Evolutionary conservation across 2,797 vertebrate species (phyloP), one percentile per base, ranked within the genome.

Genomic region (Microctenopoma steveboyesi): DNA sequence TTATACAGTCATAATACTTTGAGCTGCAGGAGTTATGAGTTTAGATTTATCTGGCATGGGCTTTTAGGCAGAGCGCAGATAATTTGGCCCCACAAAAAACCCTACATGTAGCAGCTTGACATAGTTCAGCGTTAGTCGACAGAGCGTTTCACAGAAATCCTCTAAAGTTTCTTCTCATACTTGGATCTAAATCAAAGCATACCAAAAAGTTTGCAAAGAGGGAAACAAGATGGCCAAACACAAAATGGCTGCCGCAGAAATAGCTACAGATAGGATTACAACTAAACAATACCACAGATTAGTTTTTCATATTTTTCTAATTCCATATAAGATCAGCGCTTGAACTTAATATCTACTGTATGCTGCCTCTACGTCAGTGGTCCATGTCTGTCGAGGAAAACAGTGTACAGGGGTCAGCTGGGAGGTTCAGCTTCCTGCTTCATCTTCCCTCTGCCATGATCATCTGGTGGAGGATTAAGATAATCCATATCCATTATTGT

Each of bases 401-500:
- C 72, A 72, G 48, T 22, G 48, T 2, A 7, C 25, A 18, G 53
- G 70, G 84, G 86, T 88, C 86, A 80, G 70, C 4, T 2, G 33
- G 48, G 48, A 65, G 82, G 79, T 82, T 54, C 73, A 65, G 79
- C 79, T 80, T 81, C 85, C 81, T 48, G 72, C 81, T 91, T 82
- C 90, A 88, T 88, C 88, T 89, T 83, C 87, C 69, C 69, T 60
- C 81, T 53, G 69, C 69, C 86, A 55, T 79, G 82, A 89, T 90
- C 89, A 89, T 91, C 89, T 79, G 71, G 58, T 40, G 73, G 52
- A 54, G 88, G 91, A 92, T 92, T 92, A 90, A 85, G 85, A 90
- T 93, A 91, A 93, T 92, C 91, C 86, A 86, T 87, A 72, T 83
- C 85, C 91, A 82, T 88, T 83, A 91, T 86, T 87, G 89, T 92